These are phyloP conservation scores for Halcyon chelicuti DNA, from an alignment of 2,797 vertebrate species.

Conservation along the genomic window DNA sequence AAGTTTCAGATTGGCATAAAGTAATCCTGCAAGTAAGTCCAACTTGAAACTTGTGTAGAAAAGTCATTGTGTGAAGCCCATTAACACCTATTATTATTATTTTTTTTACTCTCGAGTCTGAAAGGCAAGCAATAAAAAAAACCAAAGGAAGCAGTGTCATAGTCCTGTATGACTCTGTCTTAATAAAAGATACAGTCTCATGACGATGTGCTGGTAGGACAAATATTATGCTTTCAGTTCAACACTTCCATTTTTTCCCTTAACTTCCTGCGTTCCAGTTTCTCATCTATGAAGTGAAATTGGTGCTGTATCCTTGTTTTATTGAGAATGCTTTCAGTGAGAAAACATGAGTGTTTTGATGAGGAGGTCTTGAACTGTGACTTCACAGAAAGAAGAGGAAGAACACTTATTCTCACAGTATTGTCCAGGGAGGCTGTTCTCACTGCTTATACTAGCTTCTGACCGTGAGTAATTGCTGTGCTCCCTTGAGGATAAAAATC, in stretches of 20 bases:
- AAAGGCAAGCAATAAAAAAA: neutral
- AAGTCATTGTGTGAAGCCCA: neutral
- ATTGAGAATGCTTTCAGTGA: neutral
- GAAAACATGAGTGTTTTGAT: neutral
- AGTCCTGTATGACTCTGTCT: neutral
- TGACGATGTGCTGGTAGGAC: neutral
- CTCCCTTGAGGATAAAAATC: neutral
- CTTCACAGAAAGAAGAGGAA: neutral
- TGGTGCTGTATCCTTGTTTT: neutral
- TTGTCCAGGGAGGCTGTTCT: neutral
- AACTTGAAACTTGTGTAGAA: neutral
- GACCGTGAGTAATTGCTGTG: slow-evolving; percentile 10
- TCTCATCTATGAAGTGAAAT: neutral
- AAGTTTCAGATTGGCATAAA: neutral
- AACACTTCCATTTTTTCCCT: neutral
- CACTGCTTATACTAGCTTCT: neutral
- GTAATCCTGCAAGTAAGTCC: neutral
- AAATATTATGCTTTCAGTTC: neutral
- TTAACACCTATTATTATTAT: neutral
- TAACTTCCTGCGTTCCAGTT: neutral
- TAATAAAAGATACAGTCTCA: neutral
- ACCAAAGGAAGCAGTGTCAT: neutral
- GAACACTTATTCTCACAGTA: neutral
- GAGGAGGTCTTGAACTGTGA: neutral
- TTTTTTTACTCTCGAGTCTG: neutral